Evolutionary conservation across 2,888 invertebrate species (phyloP), one percentile per base, ranked within the genome.

Genomic region (Andricus curvator): DNA sequence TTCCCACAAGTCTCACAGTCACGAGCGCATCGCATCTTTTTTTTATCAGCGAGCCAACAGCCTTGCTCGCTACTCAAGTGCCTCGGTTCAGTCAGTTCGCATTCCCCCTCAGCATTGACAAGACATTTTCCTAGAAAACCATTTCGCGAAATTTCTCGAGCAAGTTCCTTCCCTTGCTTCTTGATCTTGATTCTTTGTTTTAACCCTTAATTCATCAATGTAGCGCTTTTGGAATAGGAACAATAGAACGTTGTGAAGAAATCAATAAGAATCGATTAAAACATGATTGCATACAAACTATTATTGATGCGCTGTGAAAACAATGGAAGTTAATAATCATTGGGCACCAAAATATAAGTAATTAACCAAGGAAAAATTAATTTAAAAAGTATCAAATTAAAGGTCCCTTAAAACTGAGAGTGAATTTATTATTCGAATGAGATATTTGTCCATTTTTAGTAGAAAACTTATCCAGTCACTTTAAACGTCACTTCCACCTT

Each of bases 41-140:
- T 78, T 80, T 80, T 81, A 22, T 68, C 13, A 9, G 56, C 2
- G n/a, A 56, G n/a, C 56, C 56, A 56, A 25, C 77, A 77, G 76
- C 80, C 79, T 83, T 67, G 56, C 80, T 81, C 79, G 66, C 64
- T 80, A 56, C 37, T 78, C 62, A 64, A 56, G 56, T 56, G n/a
- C 56, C 37, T 37, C 9, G 37, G 37, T 37, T 56, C n/a, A 56
- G n/a, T 22, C 56, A 56, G 56, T 56, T 56, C 20, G 56, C 11
- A 56, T 56, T 56, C n/a, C 56, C 56, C n/a, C 4, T 11, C 11
- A n/a, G n/a, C 9, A 11, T 56, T 56, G 56, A 56, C 56, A 56
- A 56, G 56, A n/a, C 56, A 11, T 64, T n/a, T 44, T 70, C 67
- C 66, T 15, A 56, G 37, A 68, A 79, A 37, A 33, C n/a, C 78